Base-by-base conservation (phyloP, 2,888 invertebrate genomes). In the Himalopsyche tibetana region DNA sequence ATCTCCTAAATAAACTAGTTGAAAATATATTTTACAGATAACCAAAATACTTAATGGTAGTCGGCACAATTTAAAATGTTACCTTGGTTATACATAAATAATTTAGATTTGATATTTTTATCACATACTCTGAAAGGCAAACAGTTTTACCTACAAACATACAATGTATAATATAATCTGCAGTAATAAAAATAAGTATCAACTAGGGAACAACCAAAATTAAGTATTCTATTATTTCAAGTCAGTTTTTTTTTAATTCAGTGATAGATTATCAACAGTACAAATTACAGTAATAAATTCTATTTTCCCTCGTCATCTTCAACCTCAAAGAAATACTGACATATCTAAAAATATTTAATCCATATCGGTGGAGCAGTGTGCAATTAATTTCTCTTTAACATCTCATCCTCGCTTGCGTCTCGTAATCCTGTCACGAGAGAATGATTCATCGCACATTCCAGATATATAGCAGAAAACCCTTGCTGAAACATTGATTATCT, bases 81-180 rank as follows among this genome's bases (percentile, higher is more conserved):
- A 74, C 38, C 63, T 63, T 11, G 4, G 63, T 74, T 74, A 74
- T 74, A 4, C 74, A 74, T 74, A 74, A 74, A 74, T 74, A 74
- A 74, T 74, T 74, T 74, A 74, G 38, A 12, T 19, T 74, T 28
- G 28, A 38, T 36, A 12, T 38, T 69, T 69, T 74, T 74, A 74
- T 74, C 74, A 74, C 74, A 74, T 74, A 74, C 74, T 74, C 38
- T 74, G 74, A 74, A 74, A 74, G 74, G 74, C 74, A 36, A 74
- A 74, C 74, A 38, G 28, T 74, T 74, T 38, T 38, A 74, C 74
- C 28, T 38, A 74, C 74, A 74, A 36, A 63, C 4, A 74, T 69
- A 69, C 19, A 63, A n/a, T 63, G 28, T 45, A 45, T 40, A 40
- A 40, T 45, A 45, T 45, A 51, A 74, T 36, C 12, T 74, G 74